These are phyloP conservation scores for Anthoscopus minutus DNA, from an alignment of 2,113 vertebrate species.

Conservation along the genomic window DNA sequence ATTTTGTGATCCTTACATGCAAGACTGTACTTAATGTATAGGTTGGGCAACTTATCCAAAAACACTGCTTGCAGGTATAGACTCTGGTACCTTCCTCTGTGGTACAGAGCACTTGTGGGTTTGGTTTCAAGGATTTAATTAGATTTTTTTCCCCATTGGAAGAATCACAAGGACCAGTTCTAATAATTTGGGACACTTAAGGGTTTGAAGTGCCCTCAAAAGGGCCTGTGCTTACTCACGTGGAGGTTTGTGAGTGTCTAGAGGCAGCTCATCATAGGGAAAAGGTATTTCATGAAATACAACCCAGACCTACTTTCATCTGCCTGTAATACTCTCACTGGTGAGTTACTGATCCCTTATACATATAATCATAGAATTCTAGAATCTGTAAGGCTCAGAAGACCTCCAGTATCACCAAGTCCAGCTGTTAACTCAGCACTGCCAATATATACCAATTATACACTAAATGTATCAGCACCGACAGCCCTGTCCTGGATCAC, in stretches of 20 bases:
- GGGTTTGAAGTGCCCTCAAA: background rate
- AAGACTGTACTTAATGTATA: background rate
- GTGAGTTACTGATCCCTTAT: background rate
- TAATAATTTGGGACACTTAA: background rate
- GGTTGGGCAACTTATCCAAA: background rate
- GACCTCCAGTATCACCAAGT: background rate
- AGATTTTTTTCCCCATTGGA: background rate
- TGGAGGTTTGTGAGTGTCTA: background rate
- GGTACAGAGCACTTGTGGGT: background rate
- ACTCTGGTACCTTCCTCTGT: background rate
- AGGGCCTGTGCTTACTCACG: background rate
- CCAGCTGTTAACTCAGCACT: background rate
- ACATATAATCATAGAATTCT: background rate
- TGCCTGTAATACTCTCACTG: background rate
- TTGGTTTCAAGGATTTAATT: background rate
- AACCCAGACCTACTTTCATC: background rate
- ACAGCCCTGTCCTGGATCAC: background rate
- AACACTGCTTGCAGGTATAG: background rate
- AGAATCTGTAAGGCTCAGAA: background rate
- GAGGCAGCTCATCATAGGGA: background rate
- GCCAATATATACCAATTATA: background rate
- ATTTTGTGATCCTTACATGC: background rate
- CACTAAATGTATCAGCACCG: rapidly evolving
- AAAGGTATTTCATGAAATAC: background rate
- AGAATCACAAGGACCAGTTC: background rate